These are phyloP conservation scores for Macrosoma leucophasiata DNA, from an alignment of 2,888 invertebrate genomes.

Conservation along the genomic window DNA sequence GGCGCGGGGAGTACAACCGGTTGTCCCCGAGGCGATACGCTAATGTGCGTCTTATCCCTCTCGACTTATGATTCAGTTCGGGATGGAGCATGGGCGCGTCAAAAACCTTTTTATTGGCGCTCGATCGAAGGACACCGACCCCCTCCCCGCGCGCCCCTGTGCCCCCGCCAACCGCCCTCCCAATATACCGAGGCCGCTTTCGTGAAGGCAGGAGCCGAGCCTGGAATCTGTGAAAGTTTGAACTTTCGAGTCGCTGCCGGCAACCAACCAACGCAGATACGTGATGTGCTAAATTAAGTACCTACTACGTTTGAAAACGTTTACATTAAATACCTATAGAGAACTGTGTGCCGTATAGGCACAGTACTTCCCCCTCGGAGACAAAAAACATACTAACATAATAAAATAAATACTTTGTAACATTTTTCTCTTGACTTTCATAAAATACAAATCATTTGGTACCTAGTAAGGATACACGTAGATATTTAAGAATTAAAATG, in stretches of 20 bases:
- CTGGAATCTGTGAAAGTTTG: conserved; percentile 20
- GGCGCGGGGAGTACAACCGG: conserved; percentile 35
- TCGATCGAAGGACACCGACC: conserved; percentile 39
- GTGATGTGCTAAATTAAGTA: no score
- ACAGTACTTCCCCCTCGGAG: no score
- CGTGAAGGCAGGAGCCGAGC: conserved; percentile 22
- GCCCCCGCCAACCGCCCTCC: conserved; percentile 13
- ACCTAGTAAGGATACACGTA: no score
- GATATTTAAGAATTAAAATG: no score
- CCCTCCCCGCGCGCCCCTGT: conserved; percentile 19
- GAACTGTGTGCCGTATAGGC: no score
- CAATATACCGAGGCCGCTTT: conserved; percentile 30
- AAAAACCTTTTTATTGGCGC: conserved; percentile 51
- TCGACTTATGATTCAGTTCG: conserved; percentile 24
- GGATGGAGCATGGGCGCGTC: conserved; percentile 32
- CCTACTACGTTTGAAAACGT: no score
- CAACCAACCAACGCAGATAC: no score
- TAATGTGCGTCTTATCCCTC: conserved; percentile 29
- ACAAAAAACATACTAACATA: no score
- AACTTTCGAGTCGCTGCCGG: conserved; percentile 9
- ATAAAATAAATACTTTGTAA: no score
- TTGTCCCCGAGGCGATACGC: conserved; percentile 27
- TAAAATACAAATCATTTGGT: no score
- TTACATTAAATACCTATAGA: no score
- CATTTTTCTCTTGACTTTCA: no score